Base-by-base conservation (phyloP, 2,113 vertebrate species). In the Lanius ludovicianus region DNA sequence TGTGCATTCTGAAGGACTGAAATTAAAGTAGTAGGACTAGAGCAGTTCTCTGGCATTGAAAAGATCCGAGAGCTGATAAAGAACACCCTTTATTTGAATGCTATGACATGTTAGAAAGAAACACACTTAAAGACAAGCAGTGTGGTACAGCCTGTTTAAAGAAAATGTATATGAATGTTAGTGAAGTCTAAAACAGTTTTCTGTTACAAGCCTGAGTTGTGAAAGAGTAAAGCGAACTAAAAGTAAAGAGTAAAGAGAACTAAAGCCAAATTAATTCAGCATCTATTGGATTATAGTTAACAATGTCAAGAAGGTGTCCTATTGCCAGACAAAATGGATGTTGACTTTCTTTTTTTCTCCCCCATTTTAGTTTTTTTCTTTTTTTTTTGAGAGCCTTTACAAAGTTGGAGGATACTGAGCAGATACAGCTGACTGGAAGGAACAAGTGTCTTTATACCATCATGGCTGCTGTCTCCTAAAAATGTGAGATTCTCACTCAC, bases 301-400 rank as follows among this genome's bases (percentile, higher is more conserved):
- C 63, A 44, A 28, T 75, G 16, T 11, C 9, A 28, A 28, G 68
- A 52, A 19, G 4, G n/a, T 55, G 35, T 1, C 1, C 6, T 75
- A 0, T 30, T 90, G 39, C 19, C 13, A 17, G 53, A 17, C 23
- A 55, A 53, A 69, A 46, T 44, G 20, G 47, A 31, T 13, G 1
- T 14, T 7, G 18, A 15, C 22, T 31, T 57, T 13, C 2, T 5
- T 3, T 10, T 28, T 12, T 5, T 4, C 8, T 19, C 1, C 6
- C 2, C 37, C 37, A 37, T 37, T 37, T 37, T 37, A 37, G 37
- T 37, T 0, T 4, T 21, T 24, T 50, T 15, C 4, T 31, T 28
- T 17, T 6, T 80, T 27, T 52, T 89, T 25, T 69, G 53, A 64
- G 56, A 44, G 3, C 13, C 6, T 52, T 87, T 57, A 19, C 2